Evolutionary conservation across 2,113 vertebrate genomes (phyloP).

Genomic region (Anolis carolinensis): DNA sequence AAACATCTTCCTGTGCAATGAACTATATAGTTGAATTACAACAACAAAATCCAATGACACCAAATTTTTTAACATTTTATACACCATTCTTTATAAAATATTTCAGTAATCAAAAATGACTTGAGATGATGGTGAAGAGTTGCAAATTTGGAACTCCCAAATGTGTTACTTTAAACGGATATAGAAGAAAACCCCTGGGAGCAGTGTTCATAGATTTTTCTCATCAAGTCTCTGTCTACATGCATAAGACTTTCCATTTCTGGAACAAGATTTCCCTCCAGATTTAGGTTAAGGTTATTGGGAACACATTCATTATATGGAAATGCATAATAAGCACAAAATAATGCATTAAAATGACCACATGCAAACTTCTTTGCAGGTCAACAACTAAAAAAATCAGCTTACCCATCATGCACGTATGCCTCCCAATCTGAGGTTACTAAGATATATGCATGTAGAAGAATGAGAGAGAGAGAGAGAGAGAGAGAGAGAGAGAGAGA

Average conservation of each 20-base stretch:
- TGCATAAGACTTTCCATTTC: neutral
- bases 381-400: neutral
- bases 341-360: neutral
- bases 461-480: neutral
- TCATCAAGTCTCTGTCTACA: neutral
- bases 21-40: too few species aligned
- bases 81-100: too few species aligned
- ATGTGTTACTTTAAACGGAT: neutral
- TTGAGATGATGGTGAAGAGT: too few species aligned
- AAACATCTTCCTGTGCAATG: too few species aligned
- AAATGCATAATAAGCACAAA: neutral
- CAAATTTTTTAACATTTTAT: too few species aligned
- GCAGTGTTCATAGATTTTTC: neutral
- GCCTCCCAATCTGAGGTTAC: too few species aligned
- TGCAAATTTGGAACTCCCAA: neutral
- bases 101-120: too few species aligned
- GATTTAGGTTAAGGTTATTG: neutral
- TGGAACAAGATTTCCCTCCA: conserved; percentile 1
- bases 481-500: neutral
- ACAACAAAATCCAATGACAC: too few species aligned
- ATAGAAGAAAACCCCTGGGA: neutral
- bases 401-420: neutral
- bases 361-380: neutral
- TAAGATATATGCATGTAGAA: neutral
- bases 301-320: neutral